Percentiles rank a stretch among this genome's conserved stretches.
phyloP scores from a whole-genome alignment of 2,888 invertebrate species.

The Stenurella melanura region DNA sequence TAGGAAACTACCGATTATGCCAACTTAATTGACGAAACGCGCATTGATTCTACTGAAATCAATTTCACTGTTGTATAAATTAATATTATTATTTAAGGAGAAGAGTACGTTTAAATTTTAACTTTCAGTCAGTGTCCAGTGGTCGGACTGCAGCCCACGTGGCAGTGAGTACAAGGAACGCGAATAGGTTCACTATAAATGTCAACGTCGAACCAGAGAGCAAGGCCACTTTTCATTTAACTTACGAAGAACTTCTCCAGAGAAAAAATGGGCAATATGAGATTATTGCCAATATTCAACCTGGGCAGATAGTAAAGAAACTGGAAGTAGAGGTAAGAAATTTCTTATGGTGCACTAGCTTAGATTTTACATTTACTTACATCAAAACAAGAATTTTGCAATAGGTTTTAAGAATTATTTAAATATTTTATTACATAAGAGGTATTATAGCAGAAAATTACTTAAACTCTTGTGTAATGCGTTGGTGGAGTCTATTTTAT shows the following conservation, averaged over 20 bases:
- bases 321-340: conserved; percentile 76
- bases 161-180: conserved; percentile 79
- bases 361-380: too few species aligned
- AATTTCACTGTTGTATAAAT: too few species aligned
- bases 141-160: conserved; percentile 78
- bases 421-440: too few species aligned
- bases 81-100: too few species aligned
- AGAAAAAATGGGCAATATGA: conserved; percentile 80
- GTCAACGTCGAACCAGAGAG: conserved; percentile 79
- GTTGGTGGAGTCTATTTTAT: too few species aligned
- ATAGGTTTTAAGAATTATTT: too few species aligned
- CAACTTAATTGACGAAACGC: too few species aligned
- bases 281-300: conserved; percentile 80
- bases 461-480: too few species aligned
- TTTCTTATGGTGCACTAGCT: background rate
- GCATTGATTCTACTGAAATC: too few species aligned
- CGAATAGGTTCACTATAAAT: conserved; percentile 80
- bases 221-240: conserved; percentile 79
- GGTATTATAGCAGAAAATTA: too few species aligned
- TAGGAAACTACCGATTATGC: too few species aligned
- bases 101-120: background rate
- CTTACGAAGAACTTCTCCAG: conserved; percentile 81
- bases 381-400: too few species aligned
- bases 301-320: conserved; percentile 78
- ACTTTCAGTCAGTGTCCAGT: conserved; percentile 74